Conservation (phyloP, 2,113 vertebrate species). For the Ceyx margarethae region DNA sequence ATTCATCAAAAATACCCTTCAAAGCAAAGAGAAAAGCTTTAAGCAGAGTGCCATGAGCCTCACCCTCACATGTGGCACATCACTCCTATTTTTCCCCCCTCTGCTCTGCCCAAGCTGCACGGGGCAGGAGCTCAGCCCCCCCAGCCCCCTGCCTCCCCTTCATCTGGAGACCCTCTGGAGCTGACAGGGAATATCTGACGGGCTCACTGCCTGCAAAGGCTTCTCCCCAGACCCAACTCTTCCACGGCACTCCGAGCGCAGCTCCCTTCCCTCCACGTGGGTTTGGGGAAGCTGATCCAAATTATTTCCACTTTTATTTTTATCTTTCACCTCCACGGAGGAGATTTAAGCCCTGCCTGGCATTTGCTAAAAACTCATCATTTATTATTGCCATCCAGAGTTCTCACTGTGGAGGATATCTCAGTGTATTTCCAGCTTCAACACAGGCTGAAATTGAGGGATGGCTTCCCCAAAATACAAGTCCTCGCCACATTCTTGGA, state of each 20-base stretch:
- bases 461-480: background rate
- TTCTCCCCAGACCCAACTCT: background rate
- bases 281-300: background rate
- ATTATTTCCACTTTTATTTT: background rate
- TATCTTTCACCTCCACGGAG: too few species aligned
- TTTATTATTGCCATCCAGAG: background rate
- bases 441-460: background rate
- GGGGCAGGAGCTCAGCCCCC: background rate
- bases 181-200: background rate
- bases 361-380: fast-evolving
- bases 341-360: background rate
- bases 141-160: background rate
- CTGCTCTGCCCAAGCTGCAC: background rate
- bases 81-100: background rate
- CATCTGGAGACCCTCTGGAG: background rate
- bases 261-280: background rate
- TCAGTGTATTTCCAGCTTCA: background rate
- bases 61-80: fast-evolving
- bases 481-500: background rate
- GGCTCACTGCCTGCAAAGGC: background rate
- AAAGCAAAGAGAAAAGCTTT: background rate
- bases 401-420: background rate
- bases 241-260: background rate
- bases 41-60: background rate
- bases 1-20: constrained; percentile 36